phyloP scores from a whole-genome alignment of 2,797 vertebrate species.

The Synaphobranchus kaupii region DNA sequence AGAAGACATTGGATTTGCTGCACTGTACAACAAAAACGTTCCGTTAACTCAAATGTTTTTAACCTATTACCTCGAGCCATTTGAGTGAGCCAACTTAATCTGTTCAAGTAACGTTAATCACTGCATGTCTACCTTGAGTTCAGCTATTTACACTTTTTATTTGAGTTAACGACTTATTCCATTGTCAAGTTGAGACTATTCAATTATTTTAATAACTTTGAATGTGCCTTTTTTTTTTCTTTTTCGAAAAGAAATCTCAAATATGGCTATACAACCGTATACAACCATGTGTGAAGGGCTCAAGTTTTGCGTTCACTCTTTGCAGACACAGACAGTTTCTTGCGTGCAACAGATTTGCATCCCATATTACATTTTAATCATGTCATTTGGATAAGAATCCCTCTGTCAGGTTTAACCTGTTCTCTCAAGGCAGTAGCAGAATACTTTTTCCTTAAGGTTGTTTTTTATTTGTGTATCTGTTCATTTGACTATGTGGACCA shows the following conservation, averaged over 20 bases:
- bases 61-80: too few relatives aligned
- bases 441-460: background rate
- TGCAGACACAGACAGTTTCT: background rate
- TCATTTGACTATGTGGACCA: background rate
- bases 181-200: background rate
- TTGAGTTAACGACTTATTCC: too few relatives aligned
- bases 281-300: too few relatives aligned
- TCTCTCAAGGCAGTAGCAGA: background rate
- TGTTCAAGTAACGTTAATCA: too few relatives aligned
- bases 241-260: background rate
- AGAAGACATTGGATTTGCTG: too few relatives aligned
- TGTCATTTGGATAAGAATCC: background rate
- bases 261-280: background rate
- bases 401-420: background rate
- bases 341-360: background rate
- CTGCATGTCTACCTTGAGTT: too few relatives aligned
- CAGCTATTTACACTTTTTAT: too few relatives aligned
- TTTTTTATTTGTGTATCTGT: background rate
- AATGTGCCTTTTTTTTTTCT: background rate
- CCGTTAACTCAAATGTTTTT: too few relatives aligned
- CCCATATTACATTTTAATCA: background rate
- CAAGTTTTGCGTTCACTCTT: background rate
- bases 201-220: background rate
- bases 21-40: too few relatives aligned
- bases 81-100: too few relatives aligned